These are phyloP conservation scores for Pseudomugil tenellus DNA, from an alignment of 2,797 vertebrate genomes.

Conservation along the genomic window DNA sequence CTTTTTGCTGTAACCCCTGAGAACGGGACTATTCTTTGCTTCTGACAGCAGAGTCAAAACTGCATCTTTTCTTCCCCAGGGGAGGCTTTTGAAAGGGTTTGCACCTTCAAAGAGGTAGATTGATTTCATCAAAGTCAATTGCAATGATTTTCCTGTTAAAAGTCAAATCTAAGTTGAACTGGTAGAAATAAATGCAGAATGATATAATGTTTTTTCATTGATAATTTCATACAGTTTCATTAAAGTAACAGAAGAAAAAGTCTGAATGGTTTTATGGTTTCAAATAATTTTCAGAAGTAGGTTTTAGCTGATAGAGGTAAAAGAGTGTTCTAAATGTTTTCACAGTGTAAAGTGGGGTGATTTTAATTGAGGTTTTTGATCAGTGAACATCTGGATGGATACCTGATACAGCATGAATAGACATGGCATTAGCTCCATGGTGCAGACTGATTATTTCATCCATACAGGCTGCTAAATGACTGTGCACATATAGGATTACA, in stretches of 20 bases:
- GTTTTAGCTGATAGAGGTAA: neutral
- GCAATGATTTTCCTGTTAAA: neutral
- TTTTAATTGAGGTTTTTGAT: too few relatives aligned
- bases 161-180: neutral
- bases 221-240: neutral
- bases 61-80: conserved; percentile 11
- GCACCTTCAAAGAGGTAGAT: neutral
- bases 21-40: conserved; percentile 2
- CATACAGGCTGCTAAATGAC: neutral
- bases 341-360: neutral
- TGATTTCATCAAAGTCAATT: conserved; percentile 9
- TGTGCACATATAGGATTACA: neutral
- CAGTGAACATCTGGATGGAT: neutral
- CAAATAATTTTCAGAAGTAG: neutral
- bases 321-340: neutral
- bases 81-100: conserved; percentile 19
- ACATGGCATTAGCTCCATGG: neutral
- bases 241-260: neutral
- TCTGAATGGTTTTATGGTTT: too few relatives aligned
- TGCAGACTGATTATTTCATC: neutral
- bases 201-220: neutral
- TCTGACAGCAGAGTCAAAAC: conserved; percentile 7
- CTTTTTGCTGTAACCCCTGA: conserved; percentile 11
- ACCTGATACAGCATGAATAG: neutral
- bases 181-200: neutral